Conservation (phyloP, 2,888 invertebrate genomes). For the Vesta saturnalis region DNA sequence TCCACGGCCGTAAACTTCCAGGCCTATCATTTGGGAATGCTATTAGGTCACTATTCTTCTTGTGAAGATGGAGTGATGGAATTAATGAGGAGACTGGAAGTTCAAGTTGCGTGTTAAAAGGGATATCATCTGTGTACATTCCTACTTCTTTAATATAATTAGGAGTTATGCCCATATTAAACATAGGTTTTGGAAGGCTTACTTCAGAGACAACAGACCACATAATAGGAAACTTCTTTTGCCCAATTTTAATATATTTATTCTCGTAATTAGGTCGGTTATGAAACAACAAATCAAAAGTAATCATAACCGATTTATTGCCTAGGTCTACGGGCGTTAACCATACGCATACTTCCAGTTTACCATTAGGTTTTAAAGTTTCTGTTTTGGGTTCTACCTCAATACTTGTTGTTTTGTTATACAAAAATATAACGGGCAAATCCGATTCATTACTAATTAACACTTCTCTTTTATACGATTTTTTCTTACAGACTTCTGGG, state of each 20-base stretch:
- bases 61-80: constrained; percentile 36
- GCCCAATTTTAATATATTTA: constrained; percentile 38
- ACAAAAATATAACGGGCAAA: constrained; percentile 61
- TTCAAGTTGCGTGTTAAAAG: constrained; percentile 48
- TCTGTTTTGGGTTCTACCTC: constrained; percentile 61
- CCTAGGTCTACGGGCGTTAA: constrained; percentile 50
- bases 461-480: constrained; percentile 57
- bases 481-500: constrained; percentile 59
- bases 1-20: constrained; percentile 53
- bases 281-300: constrained; percentile 48
- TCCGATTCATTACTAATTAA: constrained; percentile 63
- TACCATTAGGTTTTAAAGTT: constrained; percentile 59
- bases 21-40: constrained; percentile 60
- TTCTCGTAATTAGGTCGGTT: constrained; percentile 33
- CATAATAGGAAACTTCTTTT: constrained; percentile 34
- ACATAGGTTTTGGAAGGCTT: constrained; percentile 45
- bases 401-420: constrained; percentile 60
- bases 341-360: constrained; percentile 50
- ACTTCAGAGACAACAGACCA: constrained; percentile 30
- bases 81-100: constrained; percentile 50
- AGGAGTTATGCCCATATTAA: constrained; percentile 56
- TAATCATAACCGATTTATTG: constrained; percentile 38
- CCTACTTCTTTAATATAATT: constrained; percentile 56
- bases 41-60: constrained; percentile 47
- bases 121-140: constrained; percentile 51